phyloP scores from a whole-genome alignment of 2,113 vertebrate genomes.

The Seriola quinqueradiata region DNA sequence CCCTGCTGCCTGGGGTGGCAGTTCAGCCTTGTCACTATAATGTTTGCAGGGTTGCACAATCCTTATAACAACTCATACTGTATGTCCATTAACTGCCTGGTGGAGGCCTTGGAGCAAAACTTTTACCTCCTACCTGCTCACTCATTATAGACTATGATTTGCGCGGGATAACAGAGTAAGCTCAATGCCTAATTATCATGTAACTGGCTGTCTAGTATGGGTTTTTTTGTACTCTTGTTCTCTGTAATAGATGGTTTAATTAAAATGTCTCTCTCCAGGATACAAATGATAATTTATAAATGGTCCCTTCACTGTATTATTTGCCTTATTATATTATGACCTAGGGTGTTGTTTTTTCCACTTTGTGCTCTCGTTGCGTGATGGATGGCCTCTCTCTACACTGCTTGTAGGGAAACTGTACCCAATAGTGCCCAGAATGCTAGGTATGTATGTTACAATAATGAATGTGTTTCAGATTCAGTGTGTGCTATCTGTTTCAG shows the following conservation, averaged over 20 bases:
- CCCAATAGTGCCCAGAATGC: conserved; percentile 80
- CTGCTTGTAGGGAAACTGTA: conserved; percentile 78
- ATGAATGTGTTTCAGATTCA: background rate
- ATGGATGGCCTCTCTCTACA: conserved; percentile 65
- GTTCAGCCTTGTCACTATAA: conserved; percentile 11
- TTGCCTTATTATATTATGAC: conserved; percentile 63
- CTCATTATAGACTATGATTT: background rate
- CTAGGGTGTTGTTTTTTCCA: conserved; percentile 71
- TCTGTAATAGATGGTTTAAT: conserved; percentile 53
- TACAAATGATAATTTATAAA: conserved; percentile 27
- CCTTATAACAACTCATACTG: background rate
- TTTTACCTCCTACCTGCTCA: conserved; percentile 10
- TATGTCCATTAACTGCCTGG: conserved; percentile 8
- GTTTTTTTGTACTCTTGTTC: background rate
- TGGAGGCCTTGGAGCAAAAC: conserved; percentile 31
- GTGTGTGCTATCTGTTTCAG: background rate
- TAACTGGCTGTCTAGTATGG: conserved; percentile 22
- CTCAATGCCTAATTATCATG: conserved; percentile 39
- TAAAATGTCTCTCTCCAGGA: conserved; percentile 35
- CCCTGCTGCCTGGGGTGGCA: background rate
- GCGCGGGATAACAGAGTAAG: conserved; percentile 24
- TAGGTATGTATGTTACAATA: conserved; percentile 72
- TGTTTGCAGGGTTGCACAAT: background rate
- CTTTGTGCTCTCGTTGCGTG: conserved; percentile 78
- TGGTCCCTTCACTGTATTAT: conserved; percentile 12